Conservation (phyloP, 2,113 vertebrate genomes). For the Mixornis gularis region DNA sequence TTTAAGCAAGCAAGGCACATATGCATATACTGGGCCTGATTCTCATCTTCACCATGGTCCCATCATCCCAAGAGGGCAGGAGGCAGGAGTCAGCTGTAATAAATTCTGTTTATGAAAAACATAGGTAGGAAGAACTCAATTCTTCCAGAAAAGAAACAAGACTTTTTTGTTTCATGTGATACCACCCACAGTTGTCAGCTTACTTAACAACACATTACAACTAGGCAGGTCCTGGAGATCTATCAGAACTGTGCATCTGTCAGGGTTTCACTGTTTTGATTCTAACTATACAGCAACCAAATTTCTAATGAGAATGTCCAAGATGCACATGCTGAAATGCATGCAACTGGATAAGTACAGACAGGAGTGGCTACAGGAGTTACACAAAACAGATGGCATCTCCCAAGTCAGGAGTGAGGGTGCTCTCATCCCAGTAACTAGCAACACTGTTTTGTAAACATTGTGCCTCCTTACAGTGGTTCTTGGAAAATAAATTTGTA, state of each 20-base stretch:
- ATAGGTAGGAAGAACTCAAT: neutral
- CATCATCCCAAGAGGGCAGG: neutral
- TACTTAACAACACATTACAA: neutral
- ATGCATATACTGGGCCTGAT: neutral
- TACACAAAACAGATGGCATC: neutral
- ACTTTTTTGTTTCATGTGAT: neutral
- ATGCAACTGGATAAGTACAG: neutral
- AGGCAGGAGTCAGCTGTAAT: neutral
- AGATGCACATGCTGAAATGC: neutral
- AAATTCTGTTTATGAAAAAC: neutral
- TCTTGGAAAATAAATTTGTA: neutral
- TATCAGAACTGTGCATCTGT: neutral
- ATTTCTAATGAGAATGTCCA: neutral
- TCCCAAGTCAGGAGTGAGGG: neutral
- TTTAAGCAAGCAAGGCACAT: neutral
- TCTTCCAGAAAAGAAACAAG: neutral
- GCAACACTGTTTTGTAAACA: neutral
- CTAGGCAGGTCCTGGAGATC: neutral
- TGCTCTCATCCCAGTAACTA: neutral
- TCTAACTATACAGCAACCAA: neutral
- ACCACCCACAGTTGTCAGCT: neutral
- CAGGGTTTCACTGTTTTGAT: neutral
- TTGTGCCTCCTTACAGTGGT: neutral
- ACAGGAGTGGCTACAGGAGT: neutral
- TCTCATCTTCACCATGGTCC: neutral